Evolutionary conservation across 2,888 invertebrate genomes (phyloP).

Genomic region (Drosophila rellima): DNA sequence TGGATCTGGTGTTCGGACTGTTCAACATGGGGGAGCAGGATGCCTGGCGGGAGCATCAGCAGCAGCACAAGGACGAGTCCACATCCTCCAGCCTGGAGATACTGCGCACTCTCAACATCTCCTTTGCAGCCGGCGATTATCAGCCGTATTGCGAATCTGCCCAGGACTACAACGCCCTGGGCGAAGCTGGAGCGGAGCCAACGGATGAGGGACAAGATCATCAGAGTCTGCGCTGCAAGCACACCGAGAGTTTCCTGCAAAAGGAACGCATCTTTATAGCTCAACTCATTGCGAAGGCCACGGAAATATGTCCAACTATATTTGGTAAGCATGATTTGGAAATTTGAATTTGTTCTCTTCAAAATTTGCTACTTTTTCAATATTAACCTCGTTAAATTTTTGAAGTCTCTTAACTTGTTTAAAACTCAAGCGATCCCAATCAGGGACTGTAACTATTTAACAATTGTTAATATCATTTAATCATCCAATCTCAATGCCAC

Average conservation of each 20-base stretch:
- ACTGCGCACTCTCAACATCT: constrained; percentile 82
- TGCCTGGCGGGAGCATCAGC: constrained; percentile 74
- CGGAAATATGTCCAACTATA: constrained; percentile 80
- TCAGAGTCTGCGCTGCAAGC: constrained; percentile 71
- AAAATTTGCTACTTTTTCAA: too few species aligned
- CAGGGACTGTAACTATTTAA: too few species aligned
- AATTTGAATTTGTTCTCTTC: too few species aligned
- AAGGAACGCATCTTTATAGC: constrained; percentile 78
- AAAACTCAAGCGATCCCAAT: too few species aligned
- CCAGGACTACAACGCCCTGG: constrained; percentile 65
- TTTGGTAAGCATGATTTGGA: too few species aligned
- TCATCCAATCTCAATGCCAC: too few species aligned
- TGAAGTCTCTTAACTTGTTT: too few species aligned
- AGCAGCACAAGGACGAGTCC: constrained; percentile 76
- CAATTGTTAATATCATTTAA: too few species aligned
- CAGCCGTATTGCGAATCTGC: constrained; percentile 70
- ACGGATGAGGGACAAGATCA: constrained; percentile 28
- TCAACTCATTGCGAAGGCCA: constrained; percentile 79
- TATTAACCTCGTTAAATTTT: too few species aligned
- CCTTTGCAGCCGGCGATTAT: constrained; percentile 78
- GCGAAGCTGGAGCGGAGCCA: constrained; percentile 5
- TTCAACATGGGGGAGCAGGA: constrained; percentile 83
- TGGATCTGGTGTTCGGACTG: constrained; percentile 81
- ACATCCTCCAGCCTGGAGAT: constrained; percentile 85
- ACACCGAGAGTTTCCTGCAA: constrained; percentile 76